A percentile compares a stretch with the other conserved stretches of the same genome.
Conservation (phyloP, 2,113 vertebrate species). For the Addax nasomaculatus region DNA sequence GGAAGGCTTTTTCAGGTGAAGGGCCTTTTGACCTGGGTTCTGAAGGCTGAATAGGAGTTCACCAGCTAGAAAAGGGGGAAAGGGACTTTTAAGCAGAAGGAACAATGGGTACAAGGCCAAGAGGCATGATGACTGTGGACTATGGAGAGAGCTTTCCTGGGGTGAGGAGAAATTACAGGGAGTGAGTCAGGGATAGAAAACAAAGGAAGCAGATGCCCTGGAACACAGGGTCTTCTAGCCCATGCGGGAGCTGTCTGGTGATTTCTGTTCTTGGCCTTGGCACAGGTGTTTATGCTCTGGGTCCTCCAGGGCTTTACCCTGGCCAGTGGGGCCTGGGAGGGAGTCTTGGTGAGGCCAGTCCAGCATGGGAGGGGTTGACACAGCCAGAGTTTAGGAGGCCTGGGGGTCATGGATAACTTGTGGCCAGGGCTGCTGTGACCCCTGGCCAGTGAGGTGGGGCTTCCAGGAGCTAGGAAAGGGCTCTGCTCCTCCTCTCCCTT, state of each 20-base stretch:
- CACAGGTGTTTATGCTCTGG: neutral
- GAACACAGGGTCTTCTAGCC: neutral
- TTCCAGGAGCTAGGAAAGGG: neutral
- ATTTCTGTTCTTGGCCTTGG: neutral
- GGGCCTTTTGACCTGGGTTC: neutral
- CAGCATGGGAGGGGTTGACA: neutral
- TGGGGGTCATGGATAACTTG: neutral
- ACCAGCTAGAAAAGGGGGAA: neutral
- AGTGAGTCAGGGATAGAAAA: neutral
- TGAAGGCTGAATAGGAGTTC: neutral
- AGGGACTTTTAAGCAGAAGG: neutral
- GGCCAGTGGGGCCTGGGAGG: neutral
- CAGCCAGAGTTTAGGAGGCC: neutral
- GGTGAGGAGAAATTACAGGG: neutral
- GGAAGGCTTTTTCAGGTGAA: neutral
- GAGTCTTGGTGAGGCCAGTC: neutral
- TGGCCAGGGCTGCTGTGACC: neutral
- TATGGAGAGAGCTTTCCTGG: neutral
- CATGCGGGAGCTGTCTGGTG: neutral
- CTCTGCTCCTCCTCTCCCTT: neutral
- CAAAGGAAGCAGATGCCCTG: neutral
- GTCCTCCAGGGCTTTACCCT: too few relatives aligned
- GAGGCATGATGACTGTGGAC: neutral
- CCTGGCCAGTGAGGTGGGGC: neutral
- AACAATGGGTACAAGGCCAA: neutral